Evolutionary conservation across 2,888 invertebrate genomes (phyloP), one percentile per base, ranked within the genome.

Genomic region (Calameuta filiformis): DNA sequence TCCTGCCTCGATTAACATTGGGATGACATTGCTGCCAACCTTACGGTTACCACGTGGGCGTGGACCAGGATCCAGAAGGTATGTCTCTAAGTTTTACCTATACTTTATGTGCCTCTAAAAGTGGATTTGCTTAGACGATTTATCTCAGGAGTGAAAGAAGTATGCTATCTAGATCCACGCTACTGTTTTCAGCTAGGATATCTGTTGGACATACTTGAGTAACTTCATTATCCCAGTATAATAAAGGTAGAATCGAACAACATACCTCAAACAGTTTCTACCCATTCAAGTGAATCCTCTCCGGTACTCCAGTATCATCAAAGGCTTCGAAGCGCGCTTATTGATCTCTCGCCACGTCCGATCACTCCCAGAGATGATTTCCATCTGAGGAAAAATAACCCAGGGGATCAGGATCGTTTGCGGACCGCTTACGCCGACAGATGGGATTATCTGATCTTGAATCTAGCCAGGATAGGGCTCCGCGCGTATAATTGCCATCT

Each of bases 11-110:
- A 87, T 87, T 87, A 87, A 86, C 85, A 87, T 86, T 83, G 85
- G 86, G 85, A 86, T 85, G 85, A 83, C 87, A 85, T 82, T 82
- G 83, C 76, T 81, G 82, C 82, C 84, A 80, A 83, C 82, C 79
- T 81, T 75, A 73, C 37, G 69, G 71, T 68, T 9, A 15, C 35
- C 34, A 85, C 84, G 87, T 88, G 86, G 81, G 87, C 91, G 89
- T 88, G 91, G 91, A 91, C 92, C 92, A 85, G 92, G 92, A 88
- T 92, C 92, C 86, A 91, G 89, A 89, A 91, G 92, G 83, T 92
- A 92, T 86, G 92, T 92, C 86, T 92, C 92, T 79, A 68, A 81
- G 83, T 76, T 75, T 77, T 34, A 76, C 74, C 68, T 76, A 73
- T 75, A 73, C 56, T 69, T 74, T 76, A 76, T 37, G 75, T 69